These are phyloP conservation scores for Leptodactylus fuscus DNA, from an alignment of 2,113 vertebrate genomes.

Conservation along the genomic window DNA sequence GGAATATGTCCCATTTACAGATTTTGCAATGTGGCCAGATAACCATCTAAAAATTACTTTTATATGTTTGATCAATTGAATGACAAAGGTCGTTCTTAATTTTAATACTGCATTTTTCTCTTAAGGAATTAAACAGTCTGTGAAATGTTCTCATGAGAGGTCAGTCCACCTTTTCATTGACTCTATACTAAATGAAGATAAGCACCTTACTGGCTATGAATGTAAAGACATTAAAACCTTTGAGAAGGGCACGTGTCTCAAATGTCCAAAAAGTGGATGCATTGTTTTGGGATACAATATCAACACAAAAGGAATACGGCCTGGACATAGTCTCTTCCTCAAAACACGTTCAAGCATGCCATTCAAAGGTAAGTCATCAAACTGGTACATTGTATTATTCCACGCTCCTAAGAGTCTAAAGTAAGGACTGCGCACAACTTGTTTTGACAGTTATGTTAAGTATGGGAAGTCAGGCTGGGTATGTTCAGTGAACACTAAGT, in stretches of 20 bases:
- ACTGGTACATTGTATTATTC: not conserved
- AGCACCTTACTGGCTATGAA: conserved; percentile 85
- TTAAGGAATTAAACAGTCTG: conserved; percentile 85
- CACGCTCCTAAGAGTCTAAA: not conserved
- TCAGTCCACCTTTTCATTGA: conserved; percentile 94
- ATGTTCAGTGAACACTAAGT: too few relatives aligned
- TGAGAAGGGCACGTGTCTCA: conserved; percentile 86
- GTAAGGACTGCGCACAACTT: too few relatives aligned
- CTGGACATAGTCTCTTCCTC: conserved; percentile 81
- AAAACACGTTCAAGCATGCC: conserved; percentile 83
- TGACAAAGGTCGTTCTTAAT: too few relatives aligned
- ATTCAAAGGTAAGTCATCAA: conserved; percentile 86
- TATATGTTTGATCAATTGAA: too few relatives aligned
- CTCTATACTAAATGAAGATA: conserved; percentile 82
- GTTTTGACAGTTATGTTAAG: too few relatives aligned
- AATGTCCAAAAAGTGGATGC: conserved; percentile 86
- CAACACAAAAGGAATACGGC: conserved; percentile 70
- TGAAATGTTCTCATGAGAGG: conserved; percentile 94
- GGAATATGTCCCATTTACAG: too few relatives aligned
- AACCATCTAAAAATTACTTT: too few relatives aligned
- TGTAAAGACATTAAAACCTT: conserved; percentile 85
- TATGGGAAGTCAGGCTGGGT: too few relatives aligned
- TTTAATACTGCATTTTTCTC: not conserved
- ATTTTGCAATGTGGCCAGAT: too few relatives aligned
- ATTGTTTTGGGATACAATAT: conserved; percentile 89